These are phyloP conservation scores for Nebria salina DNA, from an alignment of 2,888 invertebrate species.

Conservation along the genomic window DNA sequence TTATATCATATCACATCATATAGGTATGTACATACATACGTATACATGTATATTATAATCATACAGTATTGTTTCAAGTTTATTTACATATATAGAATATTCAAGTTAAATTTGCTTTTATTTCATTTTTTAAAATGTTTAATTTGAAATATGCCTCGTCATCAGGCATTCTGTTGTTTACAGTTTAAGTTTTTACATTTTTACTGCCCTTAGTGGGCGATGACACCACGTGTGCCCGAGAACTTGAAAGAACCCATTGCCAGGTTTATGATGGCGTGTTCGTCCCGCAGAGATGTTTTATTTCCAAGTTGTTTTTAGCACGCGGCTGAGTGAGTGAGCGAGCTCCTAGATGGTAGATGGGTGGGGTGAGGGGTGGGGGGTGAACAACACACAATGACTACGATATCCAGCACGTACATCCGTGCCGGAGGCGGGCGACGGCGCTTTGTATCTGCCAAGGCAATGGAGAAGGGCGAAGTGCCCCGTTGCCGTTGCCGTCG, in stretches of 20 bases:
- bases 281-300: slow-evolving; percentile 34
- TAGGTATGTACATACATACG: no score
- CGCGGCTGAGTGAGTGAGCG: not conserved
- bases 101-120: no score
- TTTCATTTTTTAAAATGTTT: no score
- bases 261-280: slow-evolving; percentile 30
- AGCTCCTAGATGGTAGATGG: not conserved
- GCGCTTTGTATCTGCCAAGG: not conserved
- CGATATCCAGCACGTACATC: not conserved
- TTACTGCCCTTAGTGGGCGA: slow-evolving; percentile 49
- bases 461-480: not conserved
- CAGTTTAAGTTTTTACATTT: slow-evolving; percentile 41
- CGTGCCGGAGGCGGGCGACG: slow-evolving; percentile 5
- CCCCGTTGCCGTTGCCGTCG: not conserved
- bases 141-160: no score
- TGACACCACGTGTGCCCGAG: slow-evolving; percentile 52
- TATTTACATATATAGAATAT: no score
- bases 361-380: not conserved
- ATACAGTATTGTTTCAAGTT: no score
- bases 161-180: not conserved
- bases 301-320: slow-evolving; percentile 40
- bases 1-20: no score
- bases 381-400: not conserved
- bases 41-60: no score
- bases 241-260: slow-evolving; percentile 43